These are phyloP conservation scores for Cinclus mexicanus DNA, from an alignment of 2,113 vertebrate genomes.

Conservation along the genomic window DNA sequence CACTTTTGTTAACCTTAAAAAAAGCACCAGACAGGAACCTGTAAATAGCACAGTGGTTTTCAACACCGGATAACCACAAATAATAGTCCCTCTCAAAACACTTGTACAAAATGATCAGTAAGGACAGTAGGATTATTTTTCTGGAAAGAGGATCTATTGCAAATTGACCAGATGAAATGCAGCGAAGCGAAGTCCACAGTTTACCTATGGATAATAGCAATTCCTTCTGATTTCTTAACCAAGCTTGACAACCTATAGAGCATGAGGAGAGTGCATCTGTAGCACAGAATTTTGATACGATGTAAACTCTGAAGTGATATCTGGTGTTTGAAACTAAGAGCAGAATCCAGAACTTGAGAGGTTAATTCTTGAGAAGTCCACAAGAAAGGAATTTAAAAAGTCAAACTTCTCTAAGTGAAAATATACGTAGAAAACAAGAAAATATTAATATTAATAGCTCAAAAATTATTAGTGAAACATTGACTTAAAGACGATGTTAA, in stretches of 20 bases:
- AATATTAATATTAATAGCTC: not conserved
- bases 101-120: not conserved
- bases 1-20: not conserved
- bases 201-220: not conserved
- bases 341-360: not conserved
- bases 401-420: not conserved
- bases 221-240: not conserved
- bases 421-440: not conserved
- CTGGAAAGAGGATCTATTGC: not conserved
- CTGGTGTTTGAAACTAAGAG: not conserved
- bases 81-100: not conserved
- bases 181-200: not conserved
- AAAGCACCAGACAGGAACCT: not conserved
- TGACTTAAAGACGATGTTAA: not conserved
- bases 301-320: not conserved
- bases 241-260: not conserved
- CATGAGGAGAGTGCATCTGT: not conserved
- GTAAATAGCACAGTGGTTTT: not conserved
- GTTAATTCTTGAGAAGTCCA: not conserved
- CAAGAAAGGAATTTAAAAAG: not conserved
- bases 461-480: not conserved
- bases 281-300: not conserved
- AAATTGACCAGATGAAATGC: not conserved
- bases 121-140: not conserved
- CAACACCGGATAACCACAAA: fast-evolving